Percentiles rank a stretch among this genome's conserved stretches.
These are phyloP conservation scores for Oryzias celebensis DNA, from an alignment of 2,113 vertebrate species.

Conservation along the genomic window DNA sequence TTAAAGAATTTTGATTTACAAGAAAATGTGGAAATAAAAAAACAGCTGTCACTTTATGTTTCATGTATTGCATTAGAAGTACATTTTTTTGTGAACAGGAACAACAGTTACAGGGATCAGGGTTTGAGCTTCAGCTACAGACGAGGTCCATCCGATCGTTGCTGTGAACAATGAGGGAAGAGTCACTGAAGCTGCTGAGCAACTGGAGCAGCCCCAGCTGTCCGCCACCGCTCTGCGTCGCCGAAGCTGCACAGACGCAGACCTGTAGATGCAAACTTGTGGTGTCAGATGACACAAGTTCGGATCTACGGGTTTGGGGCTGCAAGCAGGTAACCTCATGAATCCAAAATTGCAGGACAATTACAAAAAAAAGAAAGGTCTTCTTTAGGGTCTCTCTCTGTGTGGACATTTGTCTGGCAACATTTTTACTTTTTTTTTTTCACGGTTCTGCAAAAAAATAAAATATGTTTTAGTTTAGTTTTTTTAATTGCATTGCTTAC, in stretches of 20 bases:
- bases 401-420: not conserved
- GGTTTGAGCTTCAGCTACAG: not conserved
- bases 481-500: no score
- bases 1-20: no score
- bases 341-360: slow-evolving; percentile 10
- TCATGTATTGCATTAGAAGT: no score
- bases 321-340: slow-evolving; percentile 76
- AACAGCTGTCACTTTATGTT: no score
- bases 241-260: slow-evolving; percentile 67
- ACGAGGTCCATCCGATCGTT: not conserved
- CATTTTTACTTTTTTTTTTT: no score
- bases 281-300: slow-evolving; percentile 89
- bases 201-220: slow-evolving; percentile 6
- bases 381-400: not conserved
- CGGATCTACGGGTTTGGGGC: slow-evolving; percentile 97
- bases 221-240: slow-evolving; percentile 42
- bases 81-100: no score
- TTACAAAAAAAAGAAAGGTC: not conserved
- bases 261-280: slow-evolving; percentile 96
- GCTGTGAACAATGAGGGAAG: not conserved
- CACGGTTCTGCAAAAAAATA: no score
- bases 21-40: no score
- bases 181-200: slow-evolving; percentile 1
- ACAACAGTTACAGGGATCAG: no score
- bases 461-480: no score